Percentiles rank a stretch among this genome's conserved stretches.
phyloP scores from a whole-genome alignment of 2,797 vertebrate genomes.

The Sebastes cheni region DNA sequence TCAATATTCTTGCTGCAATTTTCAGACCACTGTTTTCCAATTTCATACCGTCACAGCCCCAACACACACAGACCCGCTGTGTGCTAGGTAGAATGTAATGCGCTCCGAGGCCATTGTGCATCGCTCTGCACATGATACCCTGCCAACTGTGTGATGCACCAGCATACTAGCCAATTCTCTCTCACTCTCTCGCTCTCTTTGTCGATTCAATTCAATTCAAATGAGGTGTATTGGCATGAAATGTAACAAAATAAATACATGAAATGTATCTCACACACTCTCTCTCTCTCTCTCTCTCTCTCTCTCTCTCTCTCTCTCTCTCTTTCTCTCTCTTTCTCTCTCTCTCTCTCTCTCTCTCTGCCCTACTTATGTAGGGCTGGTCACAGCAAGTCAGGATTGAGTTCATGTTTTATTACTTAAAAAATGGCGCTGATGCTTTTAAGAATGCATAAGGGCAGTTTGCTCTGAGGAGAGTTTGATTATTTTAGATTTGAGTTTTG shows the following conservation, averaged over 20 bases:
- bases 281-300: background rate
- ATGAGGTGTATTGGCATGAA: constrained; percentile 35
- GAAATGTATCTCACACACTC: background rate
- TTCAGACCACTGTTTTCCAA: constrained; percentile 20
- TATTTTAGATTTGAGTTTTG: constrained; percentile 1
- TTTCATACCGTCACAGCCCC: background rate
- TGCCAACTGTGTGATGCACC: constrained; percentile 43
- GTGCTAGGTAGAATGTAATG: constrained; percentile 32
- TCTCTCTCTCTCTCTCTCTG: background rate
- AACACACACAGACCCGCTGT: background rate
- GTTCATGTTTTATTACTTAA: background rate
- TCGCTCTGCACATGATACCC: constrained; percentile 24
- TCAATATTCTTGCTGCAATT: constrained; percentile 17
- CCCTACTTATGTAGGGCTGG: background rate
- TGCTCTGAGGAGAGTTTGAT: constrained; percentile 12
- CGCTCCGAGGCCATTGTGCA: constrained; percentile 36
- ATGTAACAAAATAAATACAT: constrained; percentile 33
- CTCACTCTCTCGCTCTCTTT: background rate
- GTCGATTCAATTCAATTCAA: constrained; percentile 31
- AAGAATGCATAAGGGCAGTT: background rate
- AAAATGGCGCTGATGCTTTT: constrained; percentile 16
- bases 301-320: background rate
- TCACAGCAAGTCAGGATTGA: background rate
- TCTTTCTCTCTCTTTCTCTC: background rate
- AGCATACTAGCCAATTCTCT: background rate